phyloP scores from a whole-genome alignment of 1,140 invertebrate genomes.

The Camponotus floridanus region DNA sequence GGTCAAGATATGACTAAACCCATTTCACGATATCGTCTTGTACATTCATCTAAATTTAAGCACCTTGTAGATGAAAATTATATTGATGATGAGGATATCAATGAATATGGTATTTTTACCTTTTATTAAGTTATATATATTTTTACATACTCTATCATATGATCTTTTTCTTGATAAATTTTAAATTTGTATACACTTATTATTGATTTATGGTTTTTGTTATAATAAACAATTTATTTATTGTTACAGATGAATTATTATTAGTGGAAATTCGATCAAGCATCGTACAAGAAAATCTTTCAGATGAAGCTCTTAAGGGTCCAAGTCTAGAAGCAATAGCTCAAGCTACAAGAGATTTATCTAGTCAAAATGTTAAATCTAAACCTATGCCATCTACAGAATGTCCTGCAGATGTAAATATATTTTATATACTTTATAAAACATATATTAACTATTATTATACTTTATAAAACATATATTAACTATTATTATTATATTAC shows the following conservation, averaged over 20 bases:
- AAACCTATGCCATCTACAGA: conserved; percentile 73
- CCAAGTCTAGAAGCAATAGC: conserved; percentile 83
- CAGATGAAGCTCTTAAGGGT: conserved; percentile 81
- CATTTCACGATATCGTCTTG: conserved; percentile 79
- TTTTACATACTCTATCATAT: conserved; percentile 18
- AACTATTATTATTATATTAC: conserved; percentile 22
- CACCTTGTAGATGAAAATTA: conserved; percentile 80
- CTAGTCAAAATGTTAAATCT: conserved; percentile 74
- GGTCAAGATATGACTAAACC: conserved; percentile 77
- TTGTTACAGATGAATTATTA: conserved; percentile 83
- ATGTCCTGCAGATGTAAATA: conserved; percentile 80
- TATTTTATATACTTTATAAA: conserved; percentile 26
- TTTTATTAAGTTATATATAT: conserved; percentile 11
- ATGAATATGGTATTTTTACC: conserved; percentile 78
- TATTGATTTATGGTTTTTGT: not conserved
- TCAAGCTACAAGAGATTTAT: conserved; percentile 81
- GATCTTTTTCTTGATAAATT: not conserved
- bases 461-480: conserved; percentile 40
- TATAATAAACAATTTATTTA: conserved; percentile 31
- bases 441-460: conserved; percentile 8
- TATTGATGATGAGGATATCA: conserved; percentile 79
- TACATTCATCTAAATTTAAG: conserved; percentile 79
- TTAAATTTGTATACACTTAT: not conserved
- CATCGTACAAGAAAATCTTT: conserved; percentile 73
- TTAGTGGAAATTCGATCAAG: conserved; percentile 78